Evolutionary conservation across 1,140 invertebrate genomes (phyloP), one percentile per base, ranked within the genome.

Genomic region (Drosophila azteca): DNA sequence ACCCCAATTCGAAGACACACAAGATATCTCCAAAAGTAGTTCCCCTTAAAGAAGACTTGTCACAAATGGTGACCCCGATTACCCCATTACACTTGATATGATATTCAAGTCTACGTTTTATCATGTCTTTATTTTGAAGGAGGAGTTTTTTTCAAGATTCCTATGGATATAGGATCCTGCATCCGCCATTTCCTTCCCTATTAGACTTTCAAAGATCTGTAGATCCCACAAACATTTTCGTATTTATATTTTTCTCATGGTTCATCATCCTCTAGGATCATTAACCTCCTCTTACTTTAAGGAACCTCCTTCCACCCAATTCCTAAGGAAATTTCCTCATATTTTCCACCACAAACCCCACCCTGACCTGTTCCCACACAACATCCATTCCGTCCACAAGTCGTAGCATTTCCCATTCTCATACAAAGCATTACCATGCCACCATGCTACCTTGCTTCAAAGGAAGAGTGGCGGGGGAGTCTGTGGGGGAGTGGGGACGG

Each of bases 301-400:
- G 24, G 24, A 26, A 1, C 24, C 24, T 4, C 49, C 24, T 8
- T 45, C 11, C 39, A 17, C 2, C 5, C 41, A 13, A 26, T 57
- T 57, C 20, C 3, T 53, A 20, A 17, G 11, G 11, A 39, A 13
- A 39, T 39, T 39, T 39, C 7, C 43, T 26, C 6, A n/a, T 57
- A 24, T 41, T 63, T 26, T 61, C 31, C 31, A 22, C 35, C 39
- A 17, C 9, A 24, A 68, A 67, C 63, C 31, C 29, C 15, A 44
- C 8, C 31, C 22, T 24, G 64, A 54, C 41, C 43, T 69, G 63
- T 66, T 66, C 64, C 64, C 66, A 67, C 65, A 68, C 46, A 55
- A 39, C 48, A 67, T 67, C 52, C 66, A 31, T 31, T 8, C 31
- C 31, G 2, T 8, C 31, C 31, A 9, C 31, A 53, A 31, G 48